Evolutionary conservation across 2,113 vertebrate species (phyloP), one percentile per base, ranked within the genome.

Genomic region (Stigmatopora argus): DNA sequence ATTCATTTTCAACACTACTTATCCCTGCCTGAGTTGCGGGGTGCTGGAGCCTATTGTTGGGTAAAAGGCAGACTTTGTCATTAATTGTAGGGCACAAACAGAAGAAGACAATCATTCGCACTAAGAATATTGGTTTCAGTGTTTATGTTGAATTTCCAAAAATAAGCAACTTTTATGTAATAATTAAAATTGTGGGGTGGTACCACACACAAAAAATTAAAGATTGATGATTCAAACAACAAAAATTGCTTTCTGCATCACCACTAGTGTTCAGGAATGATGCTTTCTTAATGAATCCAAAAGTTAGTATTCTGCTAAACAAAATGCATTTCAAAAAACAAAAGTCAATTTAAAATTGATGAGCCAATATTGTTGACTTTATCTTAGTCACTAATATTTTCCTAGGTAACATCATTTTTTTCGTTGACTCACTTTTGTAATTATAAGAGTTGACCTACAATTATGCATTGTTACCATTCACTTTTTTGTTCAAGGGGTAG

Each of bases 381-480:
- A 56, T 13, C 5, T 48, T 1, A 7, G 53, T 31, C 21, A 26
- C 13, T 23, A 71, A 44, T 26, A 1, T 58, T 71, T 64, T 13
- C 72, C 49, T 44, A 73, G 47, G 58, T 61, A 8, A 59, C 63
- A 48, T n/a, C 59, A n/a, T 45, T 23, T 19, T 60, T 44, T 19
- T 41, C 18, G 4, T 52, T 74, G 57, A 64, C 74, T 65, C 55
- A 18, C 41, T 34, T 41, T 31, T 31, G 9, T 63, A 65, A 73
- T 69, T 70, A 66, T 2, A 0, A 38, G 23, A 66, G 55, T 69
- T 69, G 63, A n/a, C 15, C 55, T 66, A 8, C 70, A 63, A 67
- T 65, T 64, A 58, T 64, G 14, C 19, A 63, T 7, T 71, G 51
- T 53, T 67, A 41, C 41, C 53, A 61, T 51, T 15, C 2, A 58